Evolutionary conservation across 1,140 invertebrate species (phyloP).

Genomic region (Dinoponera quadriceps): DNA sequence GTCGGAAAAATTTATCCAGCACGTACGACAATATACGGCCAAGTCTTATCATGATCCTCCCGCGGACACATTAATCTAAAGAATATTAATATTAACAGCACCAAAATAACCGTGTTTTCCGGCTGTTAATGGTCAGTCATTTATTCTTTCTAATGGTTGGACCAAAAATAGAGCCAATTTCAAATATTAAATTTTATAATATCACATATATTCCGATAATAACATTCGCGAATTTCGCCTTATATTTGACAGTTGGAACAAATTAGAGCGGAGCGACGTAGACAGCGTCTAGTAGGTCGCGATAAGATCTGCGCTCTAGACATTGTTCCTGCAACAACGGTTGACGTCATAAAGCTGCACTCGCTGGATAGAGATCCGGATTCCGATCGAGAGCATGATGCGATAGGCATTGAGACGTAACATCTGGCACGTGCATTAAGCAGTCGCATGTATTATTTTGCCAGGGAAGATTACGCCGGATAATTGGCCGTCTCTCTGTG

Average conservation of each 20-base stretch:
- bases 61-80: no score
- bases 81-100: no score
- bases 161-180: no score
- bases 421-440: conserved; percentile 36
- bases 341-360: conserved; percentile 60
- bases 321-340: background rate
- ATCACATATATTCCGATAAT: background rate
- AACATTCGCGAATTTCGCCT: background rate
- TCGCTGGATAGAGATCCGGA: conserved; percentile 71
- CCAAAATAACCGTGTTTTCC: no score
- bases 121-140: no score
- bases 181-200: no score
- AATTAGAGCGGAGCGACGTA: background rate
- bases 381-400: conserved; percentile 69
- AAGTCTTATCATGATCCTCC: no score
- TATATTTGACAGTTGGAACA: background rate
- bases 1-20: no score
- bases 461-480: conserved; percentile 55
- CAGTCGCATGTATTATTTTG: conserved; percentile 50
- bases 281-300: background rate
- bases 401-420: conserved; percentile 67
- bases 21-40: no score
- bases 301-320: background rate
- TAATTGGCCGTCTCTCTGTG: conserved; percentile 54
- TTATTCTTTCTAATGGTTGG: no score